Conservation (phyloP, 2,797 vertebrate genomes). For the Vireo griseus region DNA sequence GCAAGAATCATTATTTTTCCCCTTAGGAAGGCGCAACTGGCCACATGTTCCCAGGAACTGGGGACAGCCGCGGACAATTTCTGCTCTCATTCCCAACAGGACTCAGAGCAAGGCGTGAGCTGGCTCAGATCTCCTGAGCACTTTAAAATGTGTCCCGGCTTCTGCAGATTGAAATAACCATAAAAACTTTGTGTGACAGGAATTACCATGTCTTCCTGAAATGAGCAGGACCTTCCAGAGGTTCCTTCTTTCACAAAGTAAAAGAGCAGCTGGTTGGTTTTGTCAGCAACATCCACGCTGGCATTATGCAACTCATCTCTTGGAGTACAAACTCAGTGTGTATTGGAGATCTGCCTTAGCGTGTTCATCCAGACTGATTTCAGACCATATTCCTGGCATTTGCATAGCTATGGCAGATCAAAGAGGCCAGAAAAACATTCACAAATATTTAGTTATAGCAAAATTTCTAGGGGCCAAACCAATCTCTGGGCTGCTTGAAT, state of each 20-base stretch:
- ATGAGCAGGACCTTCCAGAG: neutral
- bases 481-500: neutral
- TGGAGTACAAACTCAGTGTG: neutral
- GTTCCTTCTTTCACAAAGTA: neutral
- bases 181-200: neutral
- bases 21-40: rapidly evolving
- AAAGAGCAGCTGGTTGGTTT: neutral
- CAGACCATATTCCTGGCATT: neutral
- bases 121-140: neutral
- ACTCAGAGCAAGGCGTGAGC: neutral
- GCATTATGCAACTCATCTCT: neutral
- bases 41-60: rapidly evolving
- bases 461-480: neutral
- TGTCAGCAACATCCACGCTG: neutral
- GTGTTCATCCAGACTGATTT: neutral
- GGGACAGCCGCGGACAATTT: neutral
- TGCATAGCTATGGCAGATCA: neutral
- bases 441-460: neutral
- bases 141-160: neutral
- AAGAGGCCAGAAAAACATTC: neutral
- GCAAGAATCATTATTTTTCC: neutral
- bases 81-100: neutral
- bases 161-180: neutral
- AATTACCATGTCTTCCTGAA: neutral
- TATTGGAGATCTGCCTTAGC: neutral